These are phyloP conservation scores for Limanda limanda DNA, from an alignment of 2,113 vertebrate genomes.

Conservation along the genomic window DNA sequence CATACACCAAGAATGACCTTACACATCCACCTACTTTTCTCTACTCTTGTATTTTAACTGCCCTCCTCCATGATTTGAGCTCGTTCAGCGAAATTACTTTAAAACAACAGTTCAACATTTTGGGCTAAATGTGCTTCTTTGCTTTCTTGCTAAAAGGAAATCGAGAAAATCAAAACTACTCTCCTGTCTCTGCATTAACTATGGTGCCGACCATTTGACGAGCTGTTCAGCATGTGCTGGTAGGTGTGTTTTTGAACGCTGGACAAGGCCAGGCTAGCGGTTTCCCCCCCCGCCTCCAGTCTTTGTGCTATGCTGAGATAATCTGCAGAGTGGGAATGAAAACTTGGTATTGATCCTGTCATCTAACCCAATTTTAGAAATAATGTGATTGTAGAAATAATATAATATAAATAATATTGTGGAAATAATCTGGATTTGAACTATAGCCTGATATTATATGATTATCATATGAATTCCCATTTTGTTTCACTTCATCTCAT, in stretches of 20 bases:
- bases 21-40: background rate
- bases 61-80: background rate
- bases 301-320: constrained; percentile 8
- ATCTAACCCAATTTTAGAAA: background rate
- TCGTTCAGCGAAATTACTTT: background rate
- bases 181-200: background rate
- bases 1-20: background rate
- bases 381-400: background rate
- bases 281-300: too few relatives aligned
- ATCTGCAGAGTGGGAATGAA: background rate
- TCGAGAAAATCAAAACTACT: background rate
- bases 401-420: background rate
- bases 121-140: background rate
- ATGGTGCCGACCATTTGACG: background rate
- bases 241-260: background rate
- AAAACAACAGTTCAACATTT: constrained; percentile 1
- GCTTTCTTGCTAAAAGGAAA: background rate
- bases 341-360: background rate
- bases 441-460: background rate
- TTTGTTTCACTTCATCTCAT: background rate
- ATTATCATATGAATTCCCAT: background rate
- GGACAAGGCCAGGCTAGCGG: background rate
- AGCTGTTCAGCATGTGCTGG: constrained; percentile 2
- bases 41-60: background rate
- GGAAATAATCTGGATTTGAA: background rate